Conservation (phyloP, 2,797 vertebrate genomes). For the Hippoglossus hippoglossus region DNA sequence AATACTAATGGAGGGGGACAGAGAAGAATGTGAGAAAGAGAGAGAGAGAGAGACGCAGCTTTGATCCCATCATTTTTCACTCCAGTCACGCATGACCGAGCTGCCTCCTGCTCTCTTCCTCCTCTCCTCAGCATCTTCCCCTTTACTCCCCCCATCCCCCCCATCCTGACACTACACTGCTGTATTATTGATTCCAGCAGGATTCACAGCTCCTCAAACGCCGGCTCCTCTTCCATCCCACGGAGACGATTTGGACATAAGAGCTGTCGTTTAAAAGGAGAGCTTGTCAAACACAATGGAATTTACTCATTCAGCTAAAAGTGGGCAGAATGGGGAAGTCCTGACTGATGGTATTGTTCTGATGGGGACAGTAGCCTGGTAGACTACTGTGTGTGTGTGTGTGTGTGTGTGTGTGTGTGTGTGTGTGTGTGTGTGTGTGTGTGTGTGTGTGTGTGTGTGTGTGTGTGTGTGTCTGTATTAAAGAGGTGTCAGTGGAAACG, state of each 20-base stretch:
- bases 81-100: constrained; percentile 55
- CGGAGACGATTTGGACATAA: constrained; percentile 54
- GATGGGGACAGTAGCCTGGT: constrained; percentile 1
- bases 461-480: constrained; percentile 19
- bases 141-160: constrained; percentile 21
- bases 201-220: constrained; percentile 56
- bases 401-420: no score
- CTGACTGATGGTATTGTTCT: constrained; percentile 36
- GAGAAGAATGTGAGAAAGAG: constrained; percentile 10
- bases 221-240: constrained; percentile 65
- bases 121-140: constrained; percentile 21
- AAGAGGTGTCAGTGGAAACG: constrained; percentile 30
- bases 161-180: constrained; percentile 52
- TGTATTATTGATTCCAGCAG: constrained; percentile 75
- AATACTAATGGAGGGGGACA: neutral
- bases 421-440: no score
- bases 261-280: constrained; percentile 20
- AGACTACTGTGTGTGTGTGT: no score
- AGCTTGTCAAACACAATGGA: constrained; percentile 32
- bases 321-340: neutral
- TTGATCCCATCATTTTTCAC: constrained; percentile 66
- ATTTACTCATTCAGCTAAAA: constrained; percentile 19
- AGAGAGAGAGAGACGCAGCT: constrained; percentile 38
- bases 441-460: neutral
- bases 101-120: constrained; percentile 36